Evolutionary conservation across 2,113 vertebrate genomes (phyloP).

Genomic region (Spea bombifrons): DNA sequence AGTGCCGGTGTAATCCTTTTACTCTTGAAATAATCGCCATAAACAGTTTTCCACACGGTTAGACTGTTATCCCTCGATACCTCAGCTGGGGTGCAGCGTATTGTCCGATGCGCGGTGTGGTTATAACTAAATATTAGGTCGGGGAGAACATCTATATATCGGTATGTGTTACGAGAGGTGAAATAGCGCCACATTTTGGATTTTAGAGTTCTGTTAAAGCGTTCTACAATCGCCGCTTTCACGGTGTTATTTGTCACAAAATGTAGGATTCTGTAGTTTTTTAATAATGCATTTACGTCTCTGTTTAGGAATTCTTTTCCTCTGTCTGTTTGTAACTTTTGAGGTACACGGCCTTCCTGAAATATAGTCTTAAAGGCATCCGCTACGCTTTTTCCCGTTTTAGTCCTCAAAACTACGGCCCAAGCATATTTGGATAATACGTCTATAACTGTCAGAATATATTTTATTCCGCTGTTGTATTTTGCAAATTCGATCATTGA

Average conservation of each 20-base stretch:
- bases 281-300: neutral
- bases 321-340: neutral
- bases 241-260: neutral
- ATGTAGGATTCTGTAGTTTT: neutral
- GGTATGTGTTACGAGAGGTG: neutral
- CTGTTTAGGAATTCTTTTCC: constrained; percentile 5
- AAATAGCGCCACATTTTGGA: neutral
- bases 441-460: neutral
- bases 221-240: neutral
- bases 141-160: neutral
- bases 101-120: neutral
- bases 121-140: neutral
- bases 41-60: neutral
- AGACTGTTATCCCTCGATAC: neutral
- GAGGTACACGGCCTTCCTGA: neutral
- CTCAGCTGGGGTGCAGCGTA: neutral
- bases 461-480: neutral
- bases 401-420: neutral
- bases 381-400: neutral
- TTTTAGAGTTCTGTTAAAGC: constrained; percentile 1
- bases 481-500: neutral
- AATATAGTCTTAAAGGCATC: neutral
- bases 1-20: neutral
- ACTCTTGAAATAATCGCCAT: neutral
- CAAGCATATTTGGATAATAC: neutral